phyloP scores from a whole-genome alignment of 2,113 vertebrate species.

The Ellobius talpinus region DNA sequence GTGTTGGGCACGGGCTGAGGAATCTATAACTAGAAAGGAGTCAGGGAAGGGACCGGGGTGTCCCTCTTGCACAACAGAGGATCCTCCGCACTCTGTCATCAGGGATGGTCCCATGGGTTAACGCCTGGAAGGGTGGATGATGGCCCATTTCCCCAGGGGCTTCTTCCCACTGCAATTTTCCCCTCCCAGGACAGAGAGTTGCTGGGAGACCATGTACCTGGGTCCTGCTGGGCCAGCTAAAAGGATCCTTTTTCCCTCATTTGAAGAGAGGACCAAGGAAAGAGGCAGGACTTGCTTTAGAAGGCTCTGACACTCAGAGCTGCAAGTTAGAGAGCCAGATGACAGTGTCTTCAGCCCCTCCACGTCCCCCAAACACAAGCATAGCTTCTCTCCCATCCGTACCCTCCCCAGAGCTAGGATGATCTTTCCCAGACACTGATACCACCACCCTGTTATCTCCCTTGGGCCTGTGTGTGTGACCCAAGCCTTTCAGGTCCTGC shows the following conservation, averaged over 20 bases:
- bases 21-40: background rate
- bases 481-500: background rate
- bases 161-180: background rate
- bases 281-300: background rate
- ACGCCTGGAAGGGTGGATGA: constrained; percentile 3
- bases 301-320: background rate
- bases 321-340: background rate
- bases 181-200: constrained; percentile 22
- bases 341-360: background rate
- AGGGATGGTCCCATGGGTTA: background rate
- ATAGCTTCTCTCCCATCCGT: background rate
- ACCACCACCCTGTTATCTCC: background rate
- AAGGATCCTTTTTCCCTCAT: background rate
- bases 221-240: background rate
- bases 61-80: background rate
- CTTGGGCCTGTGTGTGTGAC: background rate
- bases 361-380: background rate
- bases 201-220: constrained; percentile 46
- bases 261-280: background rate
- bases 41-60: background rate
- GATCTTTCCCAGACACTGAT: background rate
- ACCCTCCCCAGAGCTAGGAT: background rate
- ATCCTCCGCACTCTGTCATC: background rate
- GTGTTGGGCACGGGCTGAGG: background rate
- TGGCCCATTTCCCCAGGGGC: background rate